Evolutionary conservation across 2,797 vertebrate genomes (phyloP), one percentile per base, ranked within the genome.

Genomic region (Phataginus tetradactyla): DNA sequence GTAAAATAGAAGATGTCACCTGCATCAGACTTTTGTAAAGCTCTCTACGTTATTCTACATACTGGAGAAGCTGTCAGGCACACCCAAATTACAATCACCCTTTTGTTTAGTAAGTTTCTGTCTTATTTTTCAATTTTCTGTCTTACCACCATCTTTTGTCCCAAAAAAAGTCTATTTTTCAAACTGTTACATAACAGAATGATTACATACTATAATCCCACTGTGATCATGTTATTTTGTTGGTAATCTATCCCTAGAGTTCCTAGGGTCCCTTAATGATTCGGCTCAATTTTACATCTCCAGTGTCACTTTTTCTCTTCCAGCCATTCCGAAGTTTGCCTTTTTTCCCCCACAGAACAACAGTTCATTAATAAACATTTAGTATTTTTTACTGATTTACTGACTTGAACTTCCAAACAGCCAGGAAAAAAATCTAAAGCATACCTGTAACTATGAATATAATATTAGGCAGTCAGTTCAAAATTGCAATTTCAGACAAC

Each of bases 401-500:
- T 57, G 13, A 81, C 32, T 81, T 94, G 32, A 42, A 66, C 29
- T 79, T 91, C 92, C 49, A 59, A 72, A 84, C 51, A 86, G 32
- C 63, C 12, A 6, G n/a, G 42, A n/a, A 84, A 90, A 45, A 91
- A 45, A 51, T 51, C 34, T 57, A 34, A 94, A 42, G 23, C 23
- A 87, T 51, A 84, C n/a, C 27, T 79, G 2, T 37, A 74, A 72
- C 18, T 53, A 79, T 51, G 57, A 92, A 78, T 42, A 57, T 72
- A 74, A 92, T 23, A 92, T 49, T 85, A 39, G 13, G 37, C 11
- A 34, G 23, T 84, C 29, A 59, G 64, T 74, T 85, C 45, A 90
- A 90, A 90, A 90, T 32, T 81, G n/a, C 39, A 66, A 78, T 89
- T 79, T 94, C 69, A 45, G 71, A 91, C 91, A 84, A 84, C 59